Percentiles rank a stretch among this genome's conserved stretches.
Conservation (phyloP, 2,888 invertebrate genomes). For the Protophormia terraenovae region DNA sequence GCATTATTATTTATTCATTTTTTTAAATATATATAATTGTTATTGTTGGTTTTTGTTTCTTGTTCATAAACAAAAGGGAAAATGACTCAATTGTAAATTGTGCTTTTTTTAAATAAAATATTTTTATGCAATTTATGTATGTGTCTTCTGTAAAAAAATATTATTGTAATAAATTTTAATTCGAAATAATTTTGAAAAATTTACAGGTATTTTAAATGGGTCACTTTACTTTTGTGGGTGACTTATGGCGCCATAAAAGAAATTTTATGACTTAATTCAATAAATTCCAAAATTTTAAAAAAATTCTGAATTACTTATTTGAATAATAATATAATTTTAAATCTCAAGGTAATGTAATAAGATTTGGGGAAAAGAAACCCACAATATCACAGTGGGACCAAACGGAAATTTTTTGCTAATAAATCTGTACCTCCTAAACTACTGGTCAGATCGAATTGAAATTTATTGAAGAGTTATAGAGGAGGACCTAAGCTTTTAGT, state of each 20-base stretch:
- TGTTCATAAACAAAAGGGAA: background rate
- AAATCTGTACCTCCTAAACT: no score
- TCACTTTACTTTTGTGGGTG: background rate
- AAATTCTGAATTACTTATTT: background rate
- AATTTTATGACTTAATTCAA: background rate
- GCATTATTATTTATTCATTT: conserved; percentile 47
- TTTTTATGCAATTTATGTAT: conserved; percentile 8
- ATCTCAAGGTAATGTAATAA: no score
- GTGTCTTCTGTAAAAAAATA: background rate
- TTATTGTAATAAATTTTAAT: background rate
- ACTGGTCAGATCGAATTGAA: no score
- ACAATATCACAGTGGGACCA: no score
- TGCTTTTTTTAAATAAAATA: background rate
- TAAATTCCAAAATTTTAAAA: no score
- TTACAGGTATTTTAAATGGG: conserved; percentile 17
- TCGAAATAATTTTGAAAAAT: background rate
- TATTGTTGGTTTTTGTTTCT: background rate
- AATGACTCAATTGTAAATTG: conserved; percentile 30
- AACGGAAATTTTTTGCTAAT: no score
- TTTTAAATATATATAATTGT: conserved; percentile 5
- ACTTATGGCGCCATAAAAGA: background rate
- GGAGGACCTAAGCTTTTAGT: no score
- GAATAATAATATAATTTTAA: background rate
- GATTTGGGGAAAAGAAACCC: no score
- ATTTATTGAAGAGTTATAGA: no score